Conservation (phyloP, 1,140 invertebrate species). For the Pantala flavescens region DNA sequence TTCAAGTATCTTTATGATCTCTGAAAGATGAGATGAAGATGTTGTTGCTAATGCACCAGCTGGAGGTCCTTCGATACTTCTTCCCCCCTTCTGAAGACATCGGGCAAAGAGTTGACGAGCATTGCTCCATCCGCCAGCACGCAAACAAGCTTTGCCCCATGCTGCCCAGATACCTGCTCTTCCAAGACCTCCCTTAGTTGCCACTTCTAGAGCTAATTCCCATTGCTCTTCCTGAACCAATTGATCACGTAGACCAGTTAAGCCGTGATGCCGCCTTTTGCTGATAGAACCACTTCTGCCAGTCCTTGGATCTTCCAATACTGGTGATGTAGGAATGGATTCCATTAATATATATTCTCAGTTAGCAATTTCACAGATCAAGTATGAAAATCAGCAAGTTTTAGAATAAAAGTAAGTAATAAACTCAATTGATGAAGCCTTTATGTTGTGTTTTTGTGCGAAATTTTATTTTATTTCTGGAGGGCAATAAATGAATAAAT, state of each 20-base stretch:
- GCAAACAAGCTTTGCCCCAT: constrained; percentile 75
- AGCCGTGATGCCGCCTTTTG: constrained; percentile 34
- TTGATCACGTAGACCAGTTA: constrained; percentile 47
- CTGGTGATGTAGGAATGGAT: constrained; percentile 23
- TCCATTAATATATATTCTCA: not conserved
- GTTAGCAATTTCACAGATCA: not conserved
- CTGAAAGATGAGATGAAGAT: constrained; percentile 43
- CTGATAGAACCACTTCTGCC: constrained; percentile 19
- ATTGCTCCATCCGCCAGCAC: constrained; percentile 58
- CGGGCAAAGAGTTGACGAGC: constrained; percentile 57
- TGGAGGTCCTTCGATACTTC: not conserved
- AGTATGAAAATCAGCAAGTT: not conserved
- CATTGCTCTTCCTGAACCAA: constrained; percentile 72
- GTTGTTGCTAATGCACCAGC: not conserved
- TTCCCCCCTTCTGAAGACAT: constrained; percentile 36
- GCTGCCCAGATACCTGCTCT: constrained; percentile 67
- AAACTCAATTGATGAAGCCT: too few species aligned
- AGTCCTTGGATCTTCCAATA: constrained; percentile 19
- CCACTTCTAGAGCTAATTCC: constrained; percentile 71
- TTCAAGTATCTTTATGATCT: constrained; percentile 57
- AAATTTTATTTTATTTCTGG: too few species aligned
- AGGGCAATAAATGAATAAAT: too few species aligned
- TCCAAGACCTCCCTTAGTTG: constrained; percentile 72
- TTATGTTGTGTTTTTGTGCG: too few species aligned
- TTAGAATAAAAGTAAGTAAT: too few species aligned